These are phyloP conservation scores for Lepus oiostolus DNA, from an alignment of 2,797 vertebrate species.

Conservation along the genomic window DNA sequence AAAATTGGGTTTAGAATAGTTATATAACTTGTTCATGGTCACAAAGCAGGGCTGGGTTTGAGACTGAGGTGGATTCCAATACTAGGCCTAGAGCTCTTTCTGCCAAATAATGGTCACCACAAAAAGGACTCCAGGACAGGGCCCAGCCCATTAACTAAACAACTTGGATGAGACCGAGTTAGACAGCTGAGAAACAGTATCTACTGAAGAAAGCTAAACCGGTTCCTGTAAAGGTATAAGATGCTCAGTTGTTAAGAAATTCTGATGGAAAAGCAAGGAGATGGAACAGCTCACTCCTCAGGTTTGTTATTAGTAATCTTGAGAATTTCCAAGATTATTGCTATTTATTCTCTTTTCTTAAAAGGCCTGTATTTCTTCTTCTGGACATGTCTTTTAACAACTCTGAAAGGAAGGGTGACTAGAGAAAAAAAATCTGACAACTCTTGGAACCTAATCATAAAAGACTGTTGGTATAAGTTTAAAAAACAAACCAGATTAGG, in stretches of 20 bases:
- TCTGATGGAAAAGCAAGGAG: conserved; percentile 10
- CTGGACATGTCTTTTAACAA: conserved; percentile 37
- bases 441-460: neutral
- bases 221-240: neutral
- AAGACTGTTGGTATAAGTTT: neutral
- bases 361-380: neutral
- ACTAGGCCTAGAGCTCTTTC: neutral
- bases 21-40: neutral
- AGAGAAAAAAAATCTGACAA: conserved; percentile 34
- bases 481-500: neutral
- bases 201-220: neutral
- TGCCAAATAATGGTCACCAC: neutral
- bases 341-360: conserved; percentile 50
- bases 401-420: neutral
- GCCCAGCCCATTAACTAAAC: neutral
- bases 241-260: neutral
- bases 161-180: neutral
- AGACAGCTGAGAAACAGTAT: neutral
- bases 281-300: neutral
- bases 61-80: neutral
- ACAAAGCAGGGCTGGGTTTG: conserved; percentile 17
- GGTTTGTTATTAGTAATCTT: conserved; percentile 8
- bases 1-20: neutral
- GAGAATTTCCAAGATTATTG: conserved; percentile 23
- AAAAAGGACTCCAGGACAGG: conserved; percentile 24